Conservation (phyloP, 2,113 vertebrate genomes). For the Pogona vitticeps region DNA sequence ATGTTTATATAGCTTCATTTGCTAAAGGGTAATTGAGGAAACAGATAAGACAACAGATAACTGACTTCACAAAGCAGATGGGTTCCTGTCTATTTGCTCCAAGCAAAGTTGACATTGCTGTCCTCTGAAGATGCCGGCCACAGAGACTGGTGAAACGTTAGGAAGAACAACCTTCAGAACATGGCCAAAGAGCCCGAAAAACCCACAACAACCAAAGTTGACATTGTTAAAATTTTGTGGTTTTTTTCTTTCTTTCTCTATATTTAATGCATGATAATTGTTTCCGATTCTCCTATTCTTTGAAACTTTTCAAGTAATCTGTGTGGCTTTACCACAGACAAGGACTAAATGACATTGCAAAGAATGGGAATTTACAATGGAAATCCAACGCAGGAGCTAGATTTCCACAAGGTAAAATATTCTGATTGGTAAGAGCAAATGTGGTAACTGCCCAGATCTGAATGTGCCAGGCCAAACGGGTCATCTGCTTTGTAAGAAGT, state of each 20-base stretch:
- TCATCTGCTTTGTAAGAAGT: background rate
- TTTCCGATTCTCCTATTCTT: background rate
- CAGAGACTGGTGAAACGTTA: too few relatives aligned
- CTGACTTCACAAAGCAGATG: background rate
- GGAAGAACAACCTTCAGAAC: too few relatives aligned
- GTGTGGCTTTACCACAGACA: constrained; percentile 12
- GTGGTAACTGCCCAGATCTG: fast-evolving
- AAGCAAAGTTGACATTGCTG: background rate
- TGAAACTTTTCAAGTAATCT: constrained; percentile 1
- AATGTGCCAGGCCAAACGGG: background rate
- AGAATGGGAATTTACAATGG: constrained; percentile 38
- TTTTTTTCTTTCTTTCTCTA: background rate
- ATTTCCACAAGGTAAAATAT: constrained; percentile 6
- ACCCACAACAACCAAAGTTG: background rate
- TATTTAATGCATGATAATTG: background rate
- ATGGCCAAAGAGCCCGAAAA: too few relatives aligned
- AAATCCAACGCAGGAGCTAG: background rate
- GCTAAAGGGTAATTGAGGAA: background rate
- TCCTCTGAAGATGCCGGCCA: too few relatives aligned
- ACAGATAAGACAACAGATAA: background rate
- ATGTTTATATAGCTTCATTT: background rate
- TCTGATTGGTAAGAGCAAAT: background rate
- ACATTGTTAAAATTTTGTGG: background rate
- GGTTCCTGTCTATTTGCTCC: background rate
- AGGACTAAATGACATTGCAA: constrained; percentile 10